Evolutionary conservation across 1,140 invertebrate species (phyloP).

Genomic region (Caerostris extrusa): DNA sequence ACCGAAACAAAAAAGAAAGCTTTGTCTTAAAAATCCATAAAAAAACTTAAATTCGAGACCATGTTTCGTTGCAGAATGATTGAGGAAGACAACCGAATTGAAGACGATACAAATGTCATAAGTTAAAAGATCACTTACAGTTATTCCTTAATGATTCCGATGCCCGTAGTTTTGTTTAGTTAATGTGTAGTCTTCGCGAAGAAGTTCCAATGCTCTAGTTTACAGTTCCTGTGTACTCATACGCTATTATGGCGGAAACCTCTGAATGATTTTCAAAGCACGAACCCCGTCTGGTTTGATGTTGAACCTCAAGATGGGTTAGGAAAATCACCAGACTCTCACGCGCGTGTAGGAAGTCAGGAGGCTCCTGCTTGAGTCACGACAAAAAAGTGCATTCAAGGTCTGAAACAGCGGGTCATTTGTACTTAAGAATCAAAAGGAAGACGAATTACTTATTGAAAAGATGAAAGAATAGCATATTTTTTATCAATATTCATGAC

Average conservation of each 20-base stretch:
- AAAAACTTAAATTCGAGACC: too few relatives aligned
- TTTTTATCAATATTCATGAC: not conserved
- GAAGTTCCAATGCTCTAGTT: not conserved
- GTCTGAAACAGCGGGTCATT: slow-evolving; percentile 6
- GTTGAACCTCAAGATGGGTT: not conserved
- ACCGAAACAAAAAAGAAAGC: too few relatives aligned
- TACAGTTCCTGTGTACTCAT: not conserved
- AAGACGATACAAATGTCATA: not conserved
- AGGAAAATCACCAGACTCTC: not conserved
- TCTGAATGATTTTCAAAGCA: not conserved
- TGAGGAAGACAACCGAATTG: too few relatives aligned
- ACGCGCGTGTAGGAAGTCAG: not conserved
- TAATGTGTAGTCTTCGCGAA: not conserved
- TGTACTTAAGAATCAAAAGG: not conserved
- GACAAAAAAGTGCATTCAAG: not conserved
- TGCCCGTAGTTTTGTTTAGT: not conserved
- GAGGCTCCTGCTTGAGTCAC: not conserved
- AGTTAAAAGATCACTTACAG: not conserved
- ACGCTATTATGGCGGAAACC: not conserved
- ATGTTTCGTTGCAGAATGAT: too few relatives aligned
- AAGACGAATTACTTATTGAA: not conserved
- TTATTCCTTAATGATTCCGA: not conserved
- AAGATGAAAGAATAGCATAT: not conserved
- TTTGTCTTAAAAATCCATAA: too few relatives aligned
- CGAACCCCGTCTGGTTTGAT: not conserved